phyloP scores from a whole-genome alignment of 1,140 invertebrate species.

The Orchesella cincta region DNA sequence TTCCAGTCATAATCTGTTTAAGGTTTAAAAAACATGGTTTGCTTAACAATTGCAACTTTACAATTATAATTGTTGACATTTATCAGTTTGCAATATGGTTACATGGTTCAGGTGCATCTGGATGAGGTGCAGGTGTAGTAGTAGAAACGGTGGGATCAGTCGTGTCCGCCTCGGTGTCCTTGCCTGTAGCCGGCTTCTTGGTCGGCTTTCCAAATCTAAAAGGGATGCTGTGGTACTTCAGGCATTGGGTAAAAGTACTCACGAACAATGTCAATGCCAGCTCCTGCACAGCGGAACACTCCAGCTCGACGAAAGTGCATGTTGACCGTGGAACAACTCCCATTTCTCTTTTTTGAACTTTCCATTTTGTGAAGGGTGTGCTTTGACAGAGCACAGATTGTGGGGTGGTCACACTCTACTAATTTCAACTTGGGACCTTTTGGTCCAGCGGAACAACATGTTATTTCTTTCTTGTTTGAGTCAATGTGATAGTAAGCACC shows the following conservation, averaged over 20 bases:
- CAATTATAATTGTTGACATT: not conserved
- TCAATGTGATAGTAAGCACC: conserved; percentile 26
- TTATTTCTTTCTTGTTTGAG: not conserved
- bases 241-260: conserved; percentile 42
- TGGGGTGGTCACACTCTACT: conserved; percentile 41
- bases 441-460: conserved; percentile 21
- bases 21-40: not conserved
- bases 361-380: conserved; percentile 35
- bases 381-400: conserved; percentile 32
- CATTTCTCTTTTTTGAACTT: conserved; percentile 22
- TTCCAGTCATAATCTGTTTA: conserved; percentile 26
- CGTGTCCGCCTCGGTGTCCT: not conserved
- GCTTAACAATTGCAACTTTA: not conserved
- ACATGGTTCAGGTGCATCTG: not conserved
- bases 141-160: not conserved
- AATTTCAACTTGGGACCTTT: conserved; percentile 39
- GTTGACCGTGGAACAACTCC: conserved; percentile 25
- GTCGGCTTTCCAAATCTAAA: no score
- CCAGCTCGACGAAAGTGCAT: conserved; percentile 24
- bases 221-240: not conserved
- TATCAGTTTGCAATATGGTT: not conserved
- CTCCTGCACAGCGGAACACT: conserved; percentile 39
- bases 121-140: not conserved
- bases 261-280: conserved; percentile 40
- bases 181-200: no score